Percentiles rank a stretch among this genome's conserved stretches.
Conservation (phyloP, 2,113 vertebrate genomes). For the Ibidorhyncha struthersii region DNA sequence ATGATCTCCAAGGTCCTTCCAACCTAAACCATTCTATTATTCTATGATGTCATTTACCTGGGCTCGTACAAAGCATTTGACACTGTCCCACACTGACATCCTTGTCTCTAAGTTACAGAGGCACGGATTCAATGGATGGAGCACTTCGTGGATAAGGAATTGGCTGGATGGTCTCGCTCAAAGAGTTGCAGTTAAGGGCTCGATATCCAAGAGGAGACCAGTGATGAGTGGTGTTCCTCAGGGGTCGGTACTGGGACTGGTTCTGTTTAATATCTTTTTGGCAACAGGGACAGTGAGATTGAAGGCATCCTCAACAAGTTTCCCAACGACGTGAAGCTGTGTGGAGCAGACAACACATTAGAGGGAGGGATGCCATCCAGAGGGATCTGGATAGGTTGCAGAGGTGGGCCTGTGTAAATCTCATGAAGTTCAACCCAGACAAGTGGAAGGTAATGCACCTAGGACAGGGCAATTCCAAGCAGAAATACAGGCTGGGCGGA, state of each 20-base stretch:
- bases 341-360: background rate
- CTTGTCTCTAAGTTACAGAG: background rate
- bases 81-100: background rate
- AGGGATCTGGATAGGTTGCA: background rate
- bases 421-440: background rate
- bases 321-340: background rate
- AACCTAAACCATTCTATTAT: too few relatives aligned
- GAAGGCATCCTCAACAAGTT: background rate
- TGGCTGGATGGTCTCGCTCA: background rate
- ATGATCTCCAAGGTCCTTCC: too few relatives aligned
- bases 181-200: background rate
- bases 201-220: background rate
- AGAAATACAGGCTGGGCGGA: background rate
- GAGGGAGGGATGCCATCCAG: background rate
- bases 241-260: background rate
- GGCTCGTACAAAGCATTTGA: background rate
- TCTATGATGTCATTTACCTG: too few relatives aligned
- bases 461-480: background rate
- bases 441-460: background rate
- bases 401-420: background rate
- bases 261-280: background rate
- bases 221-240: background rate
- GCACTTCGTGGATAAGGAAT: background rate
- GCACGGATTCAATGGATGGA: background rate
- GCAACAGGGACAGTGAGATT: background rate